Evolutionary conservation across 1,140 invertebrate species (phyloP).

Genomic region (Notospermus geniculatus): DNA sequence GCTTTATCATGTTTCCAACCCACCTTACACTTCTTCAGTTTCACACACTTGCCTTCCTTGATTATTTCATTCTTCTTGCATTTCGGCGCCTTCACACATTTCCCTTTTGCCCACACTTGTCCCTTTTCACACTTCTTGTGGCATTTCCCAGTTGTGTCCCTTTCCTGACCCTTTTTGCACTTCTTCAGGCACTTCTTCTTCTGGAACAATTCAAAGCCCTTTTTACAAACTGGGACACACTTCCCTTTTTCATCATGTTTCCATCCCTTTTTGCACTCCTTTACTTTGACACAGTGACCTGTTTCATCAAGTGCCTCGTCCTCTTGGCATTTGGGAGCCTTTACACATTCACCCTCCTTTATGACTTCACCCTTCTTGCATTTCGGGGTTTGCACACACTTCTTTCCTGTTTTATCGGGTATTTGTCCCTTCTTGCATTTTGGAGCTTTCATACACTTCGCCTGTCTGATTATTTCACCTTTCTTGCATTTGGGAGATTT

Average conservation of each 20-base stretch:
- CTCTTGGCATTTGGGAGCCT: background rate
- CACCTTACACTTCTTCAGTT: background rate
- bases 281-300: background rate
- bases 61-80: too few species aligned
- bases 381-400: background rate
- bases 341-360: slow-evolving; percentile 7
- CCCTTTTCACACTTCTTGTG: too few species aligned
- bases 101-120: too few species aligned
- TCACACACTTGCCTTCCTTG: background rate
- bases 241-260: too few species aligned
- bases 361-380: slow-evolving; percentile 6
- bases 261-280: too few species aligned
- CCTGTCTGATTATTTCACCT: background rate
- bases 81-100: too few species aligned
- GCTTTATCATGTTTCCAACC: background rate
- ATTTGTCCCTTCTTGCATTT: background rate
- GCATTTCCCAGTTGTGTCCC: background rate
- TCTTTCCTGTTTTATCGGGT: background rate
- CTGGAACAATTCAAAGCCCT: too few species aligned
- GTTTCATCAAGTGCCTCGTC: background rate
- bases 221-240: too few species aligned
- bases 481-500: slow-evolving; percentile 1
- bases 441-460: slow-evolving; percentile 4
- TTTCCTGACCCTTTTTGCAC: background rate
- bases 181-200: too few species aligned